These are phyloP conservation scores for Chloebia gouldiae DNA, from an alignment of 2,113 vertebrate genomes.

Conservation along the genomic window DNA sequence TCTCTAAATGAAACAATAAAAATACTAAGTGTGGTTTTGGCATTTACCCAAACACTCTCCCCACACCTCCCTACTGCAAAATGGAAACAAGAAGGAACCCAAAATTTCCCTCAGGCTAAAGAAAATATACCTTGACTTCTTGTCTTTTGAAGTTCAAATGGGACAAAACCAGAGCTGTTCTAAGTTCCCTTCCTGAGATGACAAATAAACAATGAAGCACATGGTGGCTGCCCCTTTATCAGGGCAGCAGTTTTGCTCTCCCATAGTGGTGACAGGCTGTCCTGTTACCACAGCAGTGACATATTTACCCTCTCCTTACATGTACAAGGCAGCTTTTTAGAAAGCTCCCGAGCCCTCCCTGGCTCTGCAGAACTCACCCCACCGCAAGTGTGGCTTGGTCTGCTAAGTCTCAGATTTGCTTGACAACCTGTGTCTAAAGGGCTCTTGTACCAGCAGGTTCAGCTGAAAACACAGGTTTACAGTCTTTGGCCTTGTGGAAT, in stretches of 20 bases:
- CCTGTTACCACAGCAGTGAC: background rate
- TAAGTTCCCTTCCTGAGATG: background rate
- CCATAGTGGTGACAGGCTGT: rapidly evolving
- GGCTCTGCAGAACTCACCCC: background rate
- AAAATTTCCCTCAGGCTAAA: background rate
- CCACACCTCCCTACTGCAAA: background rate
- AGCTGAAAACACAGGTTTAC: background rate
- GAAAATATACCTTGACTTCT: background rate
- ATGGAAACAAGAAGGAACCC: background rate
- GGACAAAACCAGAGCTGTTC: background rate
- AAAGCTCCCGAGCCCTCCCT: rapidly evolving
- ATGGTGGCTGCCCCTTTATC: background rate
- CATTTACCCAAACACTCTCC: background rate
- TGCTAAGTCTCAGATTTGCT: background rate
- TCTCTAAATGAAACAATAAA: background rate
- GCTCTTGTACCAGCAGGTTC: background rate
- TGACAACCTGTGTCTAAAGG: background rate
- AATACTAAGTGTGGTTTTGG: background rate
- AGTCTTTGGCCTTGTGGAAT: background rate
- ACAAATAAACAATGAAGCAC: rapidly evolving
- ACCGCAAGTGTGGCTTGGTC: background rate
- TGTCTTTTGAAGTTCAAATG: background rate
- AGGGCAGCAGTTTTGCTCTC: background rate
- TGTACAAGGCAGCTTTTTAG: background rate
- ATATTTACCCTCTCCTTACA: background rate